phyloP scores from a whole-genome alignment of 1,140 invertebrate genomes.

The Oryctes rhinoceros region DNA sequence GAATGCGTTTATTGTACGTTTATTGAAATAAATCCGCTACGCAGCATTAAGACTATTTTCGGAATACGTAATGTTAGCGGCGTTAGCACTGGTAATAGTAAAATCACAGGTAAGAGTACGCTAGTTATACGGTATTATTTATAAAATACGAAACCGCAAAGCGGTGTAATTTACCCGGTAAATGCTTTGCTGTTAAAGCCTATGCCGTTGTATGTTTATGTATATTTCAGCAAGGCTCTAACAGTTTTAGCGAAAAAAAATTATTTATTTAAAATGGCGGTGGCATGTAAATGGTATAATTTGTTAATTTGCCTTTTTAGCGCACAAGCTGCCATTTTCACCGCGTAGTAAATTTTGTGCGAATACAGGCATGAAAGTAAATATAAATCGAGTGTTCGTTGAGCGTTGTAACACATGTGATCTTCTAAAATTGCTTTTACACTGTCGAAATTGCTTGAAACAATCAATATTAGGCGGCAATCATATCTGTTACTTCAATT shows the following conservation, averaged over 20 bases:
- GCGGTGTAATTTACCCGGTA: not conserved
- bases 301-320: not conserved
- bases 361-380: no score
- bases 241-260: not conserved
- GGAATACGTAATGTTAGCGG: conserved; percentile 17
- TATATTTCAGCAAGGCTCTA: not conserved
- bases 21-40: conserved; percentile 10
- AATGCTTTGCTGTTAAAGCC: not conserved
- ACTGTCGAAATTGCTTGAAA: no score
- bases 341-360: no score
- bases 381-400: no score
- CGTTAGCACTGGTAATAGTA: conserved; percentile 8
- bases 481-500: no score
- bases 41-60: conserved; percentile 7
- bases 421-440: no score
- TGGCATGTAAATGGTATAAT: not conserved
- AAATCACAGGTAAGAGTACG: conserved; percentile 11
- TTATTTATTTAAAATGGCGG: not conserved
- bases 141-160: conserved; percentile 18
- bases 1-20: not conserved
- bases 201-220: not conserved
- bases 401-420: no score
- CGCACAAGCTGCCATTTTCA: not conserved
- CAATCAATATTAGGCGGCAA: no score
- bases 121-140: conserved; percentile 19